Evolutionary conservation across 2,113 vertebrate genomes (phyloP).

Genomic region (Rhea pennata): DNA sequence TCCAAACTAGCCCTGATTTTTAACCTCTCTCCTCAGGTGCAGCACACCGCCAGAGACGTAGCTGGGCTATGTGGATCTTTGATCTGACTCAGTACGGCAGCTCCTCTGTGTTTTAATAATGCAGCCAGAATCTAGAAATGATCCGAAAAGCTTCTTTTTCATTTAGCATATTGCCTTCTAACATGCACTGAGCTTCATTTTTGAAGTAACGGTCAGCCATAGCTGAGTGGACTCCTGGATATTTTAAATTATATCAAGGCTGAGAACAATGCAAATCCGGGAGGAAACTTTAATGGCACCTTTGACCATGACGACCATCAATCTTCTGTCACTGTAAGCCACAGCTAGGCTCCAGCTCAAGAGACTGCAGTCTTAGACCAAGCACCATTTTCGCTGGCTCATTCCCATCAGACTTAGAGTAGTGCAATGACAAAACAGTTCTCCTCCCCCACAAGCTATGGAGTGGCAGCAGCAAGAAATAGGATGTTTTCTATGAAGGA

Average conservation of each 20-base stretch:
- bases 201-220: not conserved
- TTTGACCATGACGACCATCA: not conserved
- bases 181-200: not conserved
- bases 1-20: not conserved
- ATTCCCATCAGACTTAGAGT: not conserved
- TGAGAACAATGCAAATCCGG: slow-evolving; percentile 1
- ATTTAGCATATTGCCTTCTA: not conserved
- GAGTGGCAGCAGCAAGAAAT: not conserved
- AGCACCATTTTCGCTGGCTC: not conserved
- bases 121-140: not conserved
- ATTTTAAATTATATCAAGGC: slow-evolving; percentile 8
- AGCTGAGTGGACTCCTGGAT: not conserved
- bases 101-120: not conserved
- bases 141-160: not conserved
- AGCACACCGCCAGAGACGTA: not conserved
- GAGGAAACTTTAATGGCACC: not conserved
- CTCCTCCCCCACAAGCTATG: not conserved
- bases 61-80: not conserved
- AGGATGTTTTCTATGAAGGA: slow-evolving; percentile 12
- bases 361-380: not conserved
- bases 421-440: not conserved
- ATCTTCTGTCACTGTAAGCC: not conserved
- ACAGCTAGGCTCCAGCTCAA: not conserved
- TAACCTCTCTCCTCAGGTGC: not conserved
- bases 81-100: not conserved